Evolutionary conservation across 2,888 invertebrate genomes (phyloP), one percentile per base, ranked within the genome.

Genomic region (Agrotis segetum): DNA sequence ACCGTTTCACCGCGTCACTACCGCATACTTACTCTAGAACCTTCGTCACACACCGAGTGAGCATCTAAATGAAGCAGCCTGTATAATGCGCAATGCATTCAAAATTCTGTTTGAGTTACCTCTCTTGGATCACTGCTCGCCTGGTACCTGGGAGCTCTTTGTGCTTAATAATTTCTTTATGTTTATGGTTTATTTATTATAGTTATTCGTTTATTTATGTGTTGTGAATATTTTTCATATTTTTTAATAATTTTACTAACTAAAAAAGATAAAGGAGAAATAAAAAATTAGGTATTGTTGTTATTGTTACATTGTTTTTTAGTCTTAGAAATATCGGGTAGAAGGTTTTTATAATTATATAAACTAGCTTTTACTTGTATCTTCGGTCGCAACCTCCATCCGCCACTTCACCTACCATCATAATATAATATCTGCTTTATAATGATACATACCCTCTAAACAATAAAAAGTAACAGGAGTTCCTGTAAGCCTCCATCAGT

Each of bases 81-180:
- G 60, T 77, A 81, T 56, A 61, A 71, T 62, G 52, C 63, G 66
- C 61, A 64, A 67, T 67, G 67, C 64, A 77, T 79, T 79, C 67
- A 65, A 77, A 64, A 77, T 81, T 79, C 82, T 67, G 64, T 81
- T 81, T 81, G 71, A 79, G 56, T 67, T 49, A 61, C 50, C 56
- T 71, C 47, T 77, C 29, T 56, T 59, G 64, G 34, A 67, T 76
- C 63, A 56, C 63, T 79, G 19, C 53, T 67, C 34, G 40, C 71
- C 71, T 81, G 40, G 71, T 59, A 64, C 63, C n/a, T 17, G 9
- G 13, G n/a, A 49, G 49, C 19, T 50, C 61, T 65, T 62, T 63
- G 59, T 46, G 24, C 52, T 58, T 58, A 79, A 66, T 73, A 40
- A 61, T 74, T 77, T 74, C 71, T 71, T 56, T 61, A 46, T 60